phyloP scores from a whole-genome alignment of 2,888 invertebrate species.

The Hirtodrosophila cameraria region DNA sequence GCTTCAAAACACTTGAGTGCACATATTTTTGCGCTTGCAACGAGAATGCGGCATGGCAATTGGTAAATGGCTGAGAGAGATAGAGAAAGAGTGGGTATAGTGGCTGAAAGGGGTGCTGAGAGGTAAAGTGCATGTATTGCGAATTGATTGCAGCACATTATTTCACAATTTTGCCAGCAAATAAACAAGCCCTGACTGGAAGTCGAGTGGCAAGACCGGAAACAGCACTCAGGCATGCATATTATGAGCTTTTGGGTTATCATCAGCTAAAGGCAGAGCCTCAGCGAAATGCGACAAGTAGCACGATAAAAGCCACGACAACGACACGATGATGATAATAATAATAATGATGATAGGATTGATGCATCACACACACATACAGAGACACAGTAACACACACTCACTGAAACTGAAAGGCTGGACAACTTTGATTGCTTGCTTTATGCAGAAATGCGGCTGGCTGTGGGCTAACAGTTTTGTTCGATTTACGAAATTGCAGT shows the following conservation, averaged over 20 bases:
- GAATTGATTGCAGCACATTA: constrained; percentile 74
- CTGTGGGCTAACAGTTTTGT: constrained; percentile 52
- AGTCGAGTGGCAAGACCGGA: constrained; percentile 27
- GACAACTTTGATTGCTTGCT: constrained; percentile 42
- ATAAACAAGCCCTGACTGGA: constrained; percentile 55
- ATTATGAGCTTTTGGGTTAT: constrained; percentile 45
- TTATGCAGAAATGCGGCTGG: constrained; percentile 25
- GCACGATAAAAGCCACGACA: constrained; percentile 41
- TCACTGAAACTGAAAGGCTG: neutral
- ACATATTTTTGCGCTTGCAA: constrained; percentile 49
- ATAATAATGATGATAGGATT: constrained; percentile 22
- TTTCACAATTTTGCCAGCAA: constrained; percentile 74
- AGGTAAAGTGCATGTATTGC: constrained; percentile 52
- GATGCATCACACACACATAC: constrained; percentile 15
- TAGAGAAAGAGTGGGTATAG: no score
- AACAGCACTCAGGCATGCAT: constrained; percentile 31
- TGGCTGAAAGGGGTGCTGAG: neutral
- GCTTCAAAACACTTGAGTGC: constrained; percentile 68
- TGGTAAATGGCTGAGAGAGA: neutral
- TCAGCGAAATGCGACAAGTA: constrained; percentile 54
- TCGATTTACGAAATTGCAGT: constrained; percentile 65
- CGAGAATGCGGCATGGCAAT: neutral
- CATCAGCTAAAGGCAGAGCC: no score
- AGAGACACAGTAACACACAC: no score
- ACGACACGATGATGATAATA: constrained; percentile 14